Evolutionary conservation across 2,113 vertebrate genomes (phyloP), one percentile per base, ranked within the genome.

Genomic region (Plotosus lineatus): DNA sequence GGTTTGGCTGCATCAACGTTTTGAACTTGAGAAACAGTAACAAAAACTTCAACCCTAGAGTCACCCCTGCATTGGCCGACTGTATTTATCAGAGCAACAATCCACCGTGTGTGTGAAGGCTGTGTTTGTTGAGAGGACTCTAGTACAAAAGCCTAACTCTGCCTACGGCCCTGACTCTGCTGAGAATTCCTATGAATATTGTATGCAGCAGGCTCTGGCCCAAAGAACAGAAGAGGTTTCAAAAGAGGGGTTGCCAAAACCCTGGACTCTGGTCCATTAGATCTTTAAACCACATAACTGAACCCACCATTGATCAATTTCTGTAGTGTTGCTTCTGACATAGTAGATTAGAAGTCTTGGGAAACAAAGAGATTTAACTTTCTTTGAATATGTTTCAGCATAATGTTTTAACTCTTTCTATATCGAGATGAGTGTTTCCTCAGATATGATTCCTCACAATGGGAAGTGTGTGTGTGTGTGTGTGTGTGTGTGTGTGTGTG

Each of bases 41-140:
- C 83, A 77, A 65, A 55, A 80, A 75, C 79, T 85, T 81, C 73
- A 78, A 69, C 66, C 72, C 82, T 74, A 84, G 36, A 75, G 75
- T 68, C 53, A 87, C 87, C 89, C 88, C 87, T 90, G 88, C 73
- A 68, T 82, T 88, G n/a, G 83, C 88, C 83, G 65, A 53, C 56
- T 79, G 58, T 85, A 46, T 84, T 56, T 40, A 75, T 77, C 56
- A 78, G 53, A 17, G 12, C 1, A 8, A 28, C 14, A 2, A 2
- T 71, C 23, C 38, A 58, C 40, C 42, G 48, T 15, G 53, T 76
- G 53, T 76, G n/a, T 21, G 26, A 73, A 31, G 5, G 26, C 50
- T 40, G 14, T 28, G 53, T n/a, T 75, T 56, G n/a, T 56, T 50
- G 48, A 10, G 7, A 77, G 28, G 58, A 56, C 55, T 42, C 17